Base-by-base conservation (phyloP, 2,797 vertebrate species). In the Tangara arthus region DNA sequence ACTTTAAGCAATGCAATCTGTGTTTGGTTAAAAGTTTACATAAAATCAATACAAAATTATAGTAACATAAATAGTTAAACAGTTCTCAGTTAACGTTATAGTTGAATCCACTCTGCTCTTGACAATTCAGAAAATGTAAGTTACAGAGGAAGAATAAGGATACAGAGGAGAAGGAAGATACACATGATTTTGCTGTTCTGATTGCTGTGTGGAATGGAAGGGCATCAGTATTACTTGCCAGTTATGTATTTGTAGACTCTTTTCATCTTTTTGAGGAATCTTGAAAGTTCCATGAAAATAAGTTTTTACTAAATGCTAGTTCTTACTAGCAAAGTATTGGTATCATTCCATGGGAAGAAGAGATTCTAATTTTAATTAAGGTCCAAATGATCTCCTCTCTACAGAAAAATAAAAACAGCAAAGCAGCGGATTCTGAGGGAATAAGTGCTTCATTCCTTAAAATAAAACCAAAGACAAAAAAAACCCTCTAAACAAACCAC, bases 11-110 rank as follows among this genome's bases (percentile, higher is more conserved):
- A 92, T 96, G 89, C 91, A 94, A 96, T 97, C 93, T 97, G 94
- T 97, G 95, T 98, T 98, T 98, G 96, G 95, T 97, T 97, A 97
- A 97, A 98, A 97, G 90, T 97, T 97, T 97, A 97, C 96, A 97
- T 94, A 97, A 98, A 98, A 97, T 98, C 97, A 97, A 98, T 97
- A 97, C 96, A 96, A 97, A 98, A 98, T 98, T 97, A 97, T 96
- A 96, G 89, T 90, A 97, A 68, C 94, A 97, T 98, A 97, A 97
- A 97, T 98, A 98, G 96, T 98, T 97, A 97, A 98, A 94, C 56
- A 97, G 94, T 89, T 97, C 91, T 83, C 95, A 73, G 83, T 97
- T 97, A 96, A 95, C 64, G 14, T 96, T 93, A 63, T 22, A 76
- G 76, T 87, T 94, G 76, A 93, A 92, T 89, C 78, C 63, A 41